Conservation (phyloP, 2,888 invertebrate species). For the Ochropacha duplaris region DNA sequence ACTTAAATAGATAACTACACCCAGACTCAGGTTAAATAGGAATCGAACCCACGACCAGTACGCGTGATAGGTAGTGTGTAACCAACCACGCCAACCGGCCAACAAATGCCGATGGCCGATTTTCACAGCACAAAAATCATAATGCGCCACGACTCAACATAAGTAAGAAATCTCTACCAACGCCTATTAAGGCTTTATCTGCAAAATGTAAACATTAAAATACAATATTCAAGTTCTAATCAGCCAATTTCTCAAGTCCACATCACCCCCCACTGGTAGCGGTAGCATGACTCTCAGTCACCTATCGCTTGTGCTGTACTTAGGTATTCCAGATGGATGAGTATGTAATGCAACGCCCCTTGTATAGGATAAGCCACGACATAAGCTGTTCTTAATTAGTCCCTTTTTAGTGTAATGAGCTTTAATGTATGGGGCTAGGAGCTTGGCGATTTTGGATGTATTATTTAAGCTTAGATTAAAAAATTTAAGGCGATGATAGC, state of each 20-base stretch:
- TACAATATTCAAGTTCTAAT: constrained; percentile 14
- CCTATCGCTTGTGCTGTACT: constrained; percentile 17
- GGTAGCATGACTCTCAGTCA: constrained; percentile 26
- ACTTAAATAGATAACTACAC: too few species aligned
- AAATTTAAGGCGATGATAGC: not conserved
- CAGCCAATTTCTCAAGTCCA: constrained; percentile 27
- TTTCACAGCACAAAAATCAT: not conserved
- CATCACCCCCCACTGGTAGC: constrained; percentile 20
- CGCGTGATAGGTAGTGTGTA: too few species aligned
- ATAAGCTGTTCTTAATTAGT: constrained; percentile 49
- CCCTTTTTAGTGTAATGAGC: constrained; percentile 51
- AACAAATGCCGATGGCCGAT: too few species aligned
- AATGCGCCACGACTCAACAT: not conserved
- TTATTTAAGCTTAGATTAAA: too few species aligned
- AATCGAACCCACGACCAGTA: too few species aligned
- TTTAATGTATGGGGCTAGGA: constrained; percentile 25
- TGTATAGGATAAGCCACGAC: constrained; percentile 43
- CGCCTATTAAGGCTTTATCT: not conserved
- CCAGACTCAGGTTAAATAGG: too few species aligned
- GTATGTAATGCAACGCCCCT: constrained; percentile 42
- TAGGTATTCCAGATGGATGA: constrained; percentile 23
- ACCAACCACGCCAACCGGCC: too few species aligned
- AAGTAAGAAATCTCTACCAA: not conserved
- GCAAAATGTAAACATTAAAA: not conserved
- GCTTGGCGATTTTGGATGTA: constrained; percentile 6